A percentile compares a stretch with the other conserved stretches of the same genome.
Conservation (phyloP, 2,888 invertebrate genomes). For the Eupsilia transversa region DNA sequence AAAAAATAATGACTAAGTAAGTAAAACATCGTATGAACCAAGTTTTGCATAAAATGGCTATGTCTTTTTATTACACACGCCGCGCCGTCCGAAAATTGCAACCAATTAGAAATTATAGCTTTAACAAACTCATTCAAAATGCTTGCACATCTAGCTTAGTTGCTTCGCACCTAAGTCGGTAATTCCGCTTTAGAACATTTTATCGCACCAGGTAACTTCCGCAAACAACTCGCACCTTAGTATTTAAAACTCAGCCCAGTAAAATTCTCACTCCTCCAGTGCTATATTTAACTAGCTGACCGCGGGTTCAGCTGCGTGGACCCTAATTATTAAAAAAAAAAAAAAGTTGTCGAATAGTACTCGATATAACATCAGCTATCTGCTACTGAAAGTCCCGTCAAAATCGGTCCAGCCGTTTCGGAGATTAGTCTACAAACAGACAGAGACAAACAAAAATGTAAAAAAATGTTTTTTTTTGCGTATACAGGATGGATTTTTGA, state of each 20-base stretch:
- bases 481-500: too few species aligned
- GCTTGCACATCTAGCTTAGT: background rate
- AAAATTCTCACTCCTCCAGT: too few species aligned
- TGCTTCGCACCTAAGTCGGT: background rate
- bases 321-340: too few species aligned
- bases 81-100: background rate
- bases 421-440: too few species aligned
- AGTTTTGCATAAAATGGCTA: background rate
- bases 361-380: too few species aligned
- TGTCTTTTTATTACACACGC: background rate
- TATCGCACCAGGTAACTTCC: background rate
- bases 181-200: conserved; percentile 4
- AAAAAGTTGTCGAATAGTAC: too few species aligned
- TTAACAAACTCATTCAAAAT: background rate
- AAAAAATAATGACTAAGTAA: background rate
- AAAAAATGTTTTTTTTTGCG: too few species aligned
- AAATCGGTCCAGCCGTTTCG: too few species aligned
- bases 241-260: background rate
- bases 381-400: too few species aligned
- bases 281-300: too few species aligned
- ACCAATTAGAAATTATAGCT: conserved; percentile 1
- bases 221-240: background rate
- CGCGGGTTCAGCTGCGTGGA: too few species aligned
- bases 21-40: background rate
- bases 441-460: too few species aligned